Percentiles rank a stretch among this genome's conserved stretches.
phyloP scores from a whole-genome alignment of 2,888 invertebrate species.

The Spilosoma lubricipeda region DNA sequence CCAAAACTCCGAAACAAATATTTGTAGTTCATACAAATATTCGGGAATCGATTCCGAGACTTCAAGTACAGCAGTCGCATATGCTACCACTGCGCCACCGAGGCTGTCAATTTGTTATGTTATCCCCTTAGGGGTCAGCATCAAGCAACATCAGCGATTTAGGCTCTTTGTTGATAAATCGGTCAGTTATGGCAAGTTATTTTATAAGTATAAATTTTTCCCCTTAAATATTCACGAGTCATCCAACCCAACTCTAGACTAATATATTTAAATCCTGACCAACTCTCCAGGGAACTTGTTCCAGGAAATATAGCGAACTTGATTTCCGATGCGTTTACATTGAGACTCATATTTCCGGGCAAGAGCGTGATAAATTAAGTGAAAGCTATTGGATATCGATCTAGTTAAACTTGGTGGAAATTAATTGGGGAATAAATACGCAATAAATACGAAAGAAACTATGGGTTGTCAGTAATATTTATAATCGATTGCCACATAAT shows the following conservation, averaged over 20 bases:
- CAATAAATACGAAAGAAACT: background rate
- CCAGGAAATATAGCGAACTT: constrained; percentile 72
- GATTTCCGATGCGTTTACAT: constrained; percentile 79
- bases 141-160: too few relatives aligned
- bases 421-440: constrained; percentile 5
- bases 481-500: background rate
- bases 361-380: constrained; percentile 62
- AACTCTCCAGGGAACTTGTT: constrained; percentile 55
- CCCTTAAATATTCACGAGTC: constrained; percentile 39
- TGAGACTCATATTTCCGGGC: constrained; percentile 73
- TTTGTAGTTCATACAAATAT: too few relatives aligned
- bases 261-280: constrained; percentile 57
- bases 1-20: too few relatives aligned
- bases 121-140: too few relatives aligned
- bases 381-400: constrained; percentile 48
- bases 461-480: background rate
- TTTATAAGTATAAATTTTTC: constrained; percentile 1
- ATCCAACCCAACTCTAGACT: constrained; percentile 13
- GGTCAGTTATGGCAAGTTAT: background rate
- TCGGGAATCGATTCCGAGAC: too few relatives aligned
- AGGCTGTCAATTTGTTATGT: too few relatives aligned
- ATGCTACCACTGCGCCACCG: too few relatives aligned
- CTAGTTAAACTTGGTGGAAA: constrained; percentile 29
- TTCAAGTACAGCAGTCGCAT: too few relatives aligned
- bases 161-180: background rate